These are phyloP conservation scores for Anolis carolinensis DNA, from an alignment of 2,113 vertebrate genomes.

Conservation along the genomic window DNA sequence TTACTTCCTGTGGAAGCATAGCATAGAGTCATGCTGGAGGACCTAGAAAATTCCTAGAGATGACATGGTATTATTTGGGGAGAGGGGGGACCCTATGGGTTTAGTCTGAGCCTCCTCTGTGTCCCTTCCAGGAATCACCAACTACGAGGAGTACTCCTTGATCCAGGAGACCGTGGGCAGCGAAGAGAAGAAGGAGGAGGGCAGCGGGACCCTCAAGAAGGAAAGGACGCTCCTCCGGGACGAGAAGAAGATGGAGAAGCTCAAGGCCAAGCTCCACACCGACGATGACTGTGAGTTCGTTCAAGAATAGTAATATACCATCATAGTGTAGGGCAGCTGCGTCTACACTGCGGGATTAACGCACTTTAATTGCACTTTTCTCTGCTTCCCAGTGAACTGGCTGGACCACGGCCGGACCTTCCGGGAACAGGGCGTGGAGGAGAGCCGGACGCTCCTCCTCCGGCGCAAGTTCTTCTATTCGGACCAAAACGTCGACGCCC, in stretches of 20 bases:
- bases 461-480: slow-evolving; percentile 98
- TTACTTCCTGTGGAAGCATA: too few relatives aligned
- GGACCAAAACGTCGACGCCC: slow-evolving; percentile 96
- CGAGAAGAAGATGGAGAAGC: slow-evolving; percentile 98
- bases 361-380: too few relatives aligned
- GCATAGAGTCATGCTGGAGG: too few relatives aligned
- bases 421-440: slow-evolving; percentile 96
- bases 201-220: slow-evolving; percentile 91
- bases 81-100: too few relatives aligned
- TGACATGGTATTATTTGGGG: too few relatives aligned
- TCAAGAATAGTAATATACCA: too few relatives aligned
- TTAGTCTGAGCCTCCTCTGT: not conserved
- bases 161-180: slow-evolving; percentile 85
- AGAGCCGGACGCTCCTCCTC: slow-evolving; percentile 91
- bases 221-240: slow-evolving; percentile 91
- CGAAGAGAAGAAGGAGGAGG: slow-evolving; percentile 95
- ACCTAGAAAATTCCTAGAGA: too few relatives aligned
- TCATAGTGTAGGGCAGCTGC: too few relatives aligned
- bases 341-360: too few relatives aligned
- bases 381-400: slow-evolving; percentile 88
- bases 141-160: slow-evolving; percentile 98
- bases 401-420: slow-evolving; percentile 97
- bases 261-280: slow-evolving; percentile 99
- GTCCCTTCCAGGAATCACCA: slow-evolving; percentile 92
- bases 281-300: slow-evolving; percentile 92